phyloP scores from a whole-genome alignment of 1,140 invertebrate genomes.

The Vanessa tameamea region DNA sequence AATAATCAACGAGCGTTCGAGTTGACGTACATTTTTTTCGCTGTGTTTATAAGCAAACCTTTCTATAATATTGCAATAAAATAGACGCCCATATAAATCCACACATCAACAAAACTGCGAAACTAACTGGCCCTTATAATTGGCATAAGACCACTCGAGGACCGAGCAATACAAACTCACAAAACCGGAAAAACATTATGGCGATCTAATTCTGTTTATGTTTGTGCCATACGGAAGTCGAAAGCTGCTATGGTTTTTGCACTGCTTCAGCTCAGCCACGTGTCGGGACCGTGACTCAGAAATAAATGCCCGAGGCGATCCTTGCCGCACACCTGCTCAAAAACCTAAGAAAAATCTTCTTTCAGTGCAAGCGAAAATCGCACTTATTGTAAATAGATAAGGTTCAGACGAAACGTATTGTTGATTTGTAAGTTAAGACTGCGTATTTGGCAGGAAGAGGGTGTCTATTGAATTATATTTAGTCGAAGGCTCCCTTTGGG shows the following conservation, averaged over 20 bases:
- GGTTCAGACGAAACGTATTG: slow-evolving; percentile 24
- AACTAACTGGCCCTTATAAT: slow-evolving; percentile 34
- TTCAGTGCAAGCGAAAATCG: slow-evolving; percentile 33
- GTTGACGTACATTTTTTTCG: no score
- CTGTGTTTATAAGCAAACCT: neutral
- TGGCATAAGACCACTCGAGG: slow-evolving; percentile 57
- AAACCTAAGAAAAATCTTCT: slow-evolving; percentile 23
- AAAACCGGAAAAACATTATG: slow-evolving; percentile 76
- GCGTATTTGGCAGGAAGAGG: slow-evolving; percentile 77
- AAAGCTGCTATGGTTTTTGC: slow-evolving; percentile 76
- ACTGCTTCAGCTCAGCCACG: slow-evolving; percentile 62
- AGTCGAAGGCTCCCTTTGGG: slow-evolving; percentile 67
- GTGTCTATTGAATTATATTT: slow-evolving; percentile 78
- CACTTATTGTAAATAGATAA: slow-evolving; percentile 41
- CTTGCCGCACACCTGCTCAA: slow-evolving; percentile 71
- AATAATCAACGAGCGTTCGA: no score
- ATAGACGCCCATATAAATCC: neutral
- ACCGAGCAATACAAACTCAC: slow-evolving; percentile 57
- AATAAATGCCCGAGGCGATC: slow-evolving; percentile 67
- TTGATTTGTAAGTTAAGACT: slow-evolving; percentile 50
- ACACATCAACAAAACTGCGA: slow-evolving; percentile 2
- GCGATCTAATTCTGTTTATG: slow-evolving; percentile 75
- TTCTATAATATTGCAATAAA: neutral
- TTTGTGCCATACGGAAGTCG: slow-evolving; percentile 74
- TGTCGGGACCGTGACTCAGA: slow-evolving; percentile 70